Base-by-base conservation (phyloP, 2,113 vertebrate genomes). In the Vombatus ursinus region DNA sequence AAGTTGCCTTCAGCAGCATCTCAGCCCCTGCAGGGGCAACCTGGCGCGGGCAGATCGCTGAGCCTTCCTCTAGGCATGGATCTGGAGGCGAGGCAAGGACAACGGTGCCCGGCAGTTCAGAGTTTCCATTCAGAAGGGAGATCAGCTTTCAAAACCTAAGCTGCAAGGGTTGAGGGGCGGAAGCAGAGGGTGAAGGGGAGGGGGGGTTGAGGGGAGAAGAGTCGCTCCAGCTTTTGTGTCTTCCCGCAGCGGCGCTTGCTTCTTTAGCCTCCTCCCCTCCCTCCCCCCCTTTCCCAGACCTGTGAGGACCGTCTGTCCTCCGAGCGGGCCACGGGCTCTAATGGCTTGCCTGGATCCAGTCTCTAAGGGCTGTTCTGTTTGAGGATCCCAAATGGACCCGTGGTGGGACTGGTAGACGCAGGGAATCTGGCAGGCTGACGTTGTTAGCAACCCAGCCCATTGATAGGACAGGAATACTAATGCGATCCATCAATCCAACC, bases 391-490 rank as follows among this genome's bases (percentile, higher is more conserved):
- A 89, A 96, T 98, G 98, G 98, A 99, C 98, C 98, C 96, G 98
- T 99, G 98, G 98, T 98, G 98, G 98, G 98, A 98, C 98, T 97
- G 97, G 97, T 96, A 98, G 98, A 98, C 98, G 98, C 98, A 98
- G 98, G 97, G 98, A 98, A 97, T 98, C 98, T 98, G 98, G 98
- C 99, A 98, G 98, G 98, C 99, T 99, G 99, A 99, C 99, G 99
- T 99, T 98, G 98, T 94, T 98, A 97, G 95, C 97, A 97, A 98
- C 98, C 98, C 97, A 96, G 98, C 98, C 98, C 98, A 98, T 98
- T 98, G 99, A 99, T 99, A 99, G 98, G 99, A 99, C 97, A 92
- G 97, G 98, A 98, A 98, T 98, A 99, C 98, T 98, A 99, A 99
- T 98, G 98, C 97, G 98, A 98, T 98, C 98, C 93, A 95, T 98